Conservation (phyloP, 2,888 invertebrate species). For the Zygothrica quintamaculata region DNA sequence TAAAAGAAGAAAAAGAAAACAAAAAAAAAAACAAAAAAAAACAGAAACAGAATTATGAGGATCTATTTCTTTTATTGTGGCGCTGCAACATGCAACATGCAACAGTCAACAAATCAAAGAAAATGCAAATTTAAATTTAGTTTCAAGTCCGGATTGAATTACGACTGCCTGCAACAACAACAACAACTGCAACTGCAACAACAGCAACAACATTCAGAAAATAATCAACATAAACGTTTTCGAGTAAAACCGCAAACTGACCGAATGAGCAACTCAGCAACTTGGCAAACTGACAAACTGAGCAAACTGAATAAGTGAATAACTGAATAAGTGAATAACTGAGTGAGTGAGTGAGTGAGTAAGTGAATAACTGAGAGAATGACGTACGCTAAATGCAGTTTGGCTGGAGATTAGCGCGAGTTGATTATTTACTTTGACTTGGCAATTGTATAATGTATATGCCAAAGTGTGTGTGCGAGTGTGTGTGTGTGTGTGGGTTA, state of each 20-base stretch:
- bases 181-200: constrained; percentile 18
- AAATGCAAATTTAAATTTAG: constrained; percentile 24
- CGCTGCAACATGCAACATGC: constrained; percentile 43
- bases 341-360: constrained; percentile 3
- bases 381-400: constrained; percentile 70
- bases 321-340: constrained; percentile 27
- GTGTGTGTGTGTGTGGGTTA: too few species aligned
- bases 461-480: too few species aligned
- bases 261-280: constrained; percentile 36
- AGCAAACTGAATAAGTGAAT: constrained; percentile 41
- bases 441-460: constrained; percentile 57
- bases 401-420: constrained; percentile 72
- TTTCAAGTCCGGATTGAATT: constrained; percentile 44
- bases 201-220: constrained; percentile 20
- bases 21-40: too few species aligned
- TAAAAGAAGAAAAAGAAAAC: too few species aligned
- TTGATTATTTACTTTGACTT: constrained; percentile 75
- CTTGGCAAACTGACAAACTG: constrained; percentile 23
- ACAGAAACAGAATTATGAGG: too few species aligned
- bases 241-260: constrained; percentile 61
- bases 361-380: constrained; percentile 25
- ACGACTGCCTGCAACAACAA: constrained; percentile 23
- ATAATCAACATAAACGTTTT: constrained; percentile 59
- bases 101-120: constrained; percentile 49
- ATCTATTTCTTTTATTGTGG: constrained; percentile 31